Percentiles rank a stretch among this genome's conserved stretches.
phyloP scores from a whole-genome alignment of 2,113 vertebrate species.

The Lepidothrix coronata region DNA sequence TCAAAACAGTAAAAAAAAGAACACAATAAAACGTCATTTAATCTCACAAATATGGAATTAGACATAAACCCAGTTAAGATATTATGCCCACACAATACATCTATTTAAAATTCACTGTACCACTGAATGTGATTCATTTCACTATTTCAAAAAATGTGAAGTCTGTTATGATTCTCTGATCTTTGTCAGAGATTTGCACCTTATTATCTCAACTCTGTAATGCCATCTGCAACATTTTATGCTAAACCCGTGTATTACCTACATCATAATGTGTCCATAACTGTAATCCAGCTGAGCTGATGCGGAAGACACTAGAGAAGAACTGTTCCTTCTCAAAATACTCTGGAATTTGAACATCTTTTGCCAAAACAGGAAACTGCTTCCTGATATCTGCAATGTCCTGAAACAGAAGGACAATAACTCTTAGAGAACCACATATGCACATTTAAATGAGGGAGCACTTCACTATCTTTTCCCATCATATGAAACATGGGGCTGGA shows the following conservation, averaged over 20 bases:
- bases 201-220: not conserved
- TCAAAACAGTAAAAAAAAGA: not conserved
- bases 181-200: not conserved
- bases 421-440: not conserved
- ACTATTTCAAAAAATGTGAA: not conserved
- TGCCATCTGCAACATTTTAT: not conserved
- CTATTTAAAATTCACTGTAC: not conserved
- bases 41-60: not conserved
- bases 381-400: conserved; percentile 91
- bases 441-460: not conserved
- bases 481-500: rapidly evolving
- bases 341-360: conserved; percentile 84
- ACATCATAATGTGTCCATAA: conserved; percentile 98
- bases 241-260: conserved; percentile 21
- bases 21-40: not conserved
- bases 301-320: conserved; percentile 95
- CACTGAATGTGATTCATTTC: not conserved
- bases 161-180: not conserved
- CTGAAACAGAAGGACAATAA: conserved; percentile 63
- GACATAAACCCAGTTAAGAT: not conserved
- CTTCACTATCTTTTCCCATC: not conserved
- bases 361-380: conserved; percentile 88
- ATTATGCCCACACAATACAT: not conserved
- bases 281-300: conserved; percentile 92
- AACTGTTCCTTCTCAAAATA: conserved; percentile 90